These are phyloP conservation scores for Probosciger aterrimus DNA, from an alignment of 2,113 vertebrate species.

Conservation along the genomic window DNA sequence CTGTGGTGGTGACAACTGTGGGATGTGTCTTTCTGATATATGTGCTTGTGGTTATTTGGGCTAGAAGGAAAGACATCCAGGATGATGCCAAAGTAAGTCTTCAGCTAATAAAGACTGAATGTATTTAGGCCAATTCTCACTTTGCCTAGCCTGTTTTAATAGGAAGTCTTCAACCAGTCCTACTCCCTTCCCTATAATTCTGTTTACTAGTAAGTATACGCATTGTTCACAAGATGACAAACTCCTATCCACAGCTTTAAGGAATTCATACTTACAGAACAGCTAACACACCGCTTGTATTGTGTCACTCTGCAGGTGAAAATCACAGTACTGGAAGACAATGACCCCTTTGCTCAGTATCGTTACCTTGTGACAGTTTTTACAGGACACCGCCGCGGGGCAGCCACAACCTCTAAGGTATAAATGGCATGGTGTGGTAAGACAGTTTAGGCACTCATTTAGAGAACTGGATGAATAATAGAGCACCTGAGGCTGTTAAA, in stretches of 20 bases:
- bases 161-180: neutral
- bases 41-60: conserved; percentile 86
- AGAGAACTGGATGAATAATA: neutral
- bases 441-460: neutral
- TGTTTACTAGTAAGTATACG: neutral
- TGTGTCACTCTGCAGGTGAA: conserved; percentile 77
- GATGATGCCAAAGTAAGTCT: conserved; percentile 86
- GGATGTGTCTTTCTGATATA: conserved; percentile 84
- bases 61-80: conserved; percentile 87
- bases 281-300: neutral
- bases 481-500: neutral
- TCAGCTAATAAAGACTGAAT: neutral
- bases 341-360: conserved; percentile 90
- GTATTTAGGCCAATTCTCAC: neutral
- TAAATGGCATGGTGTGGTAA: neutral
- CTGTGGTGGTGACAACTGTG: conserved; percentile 89
- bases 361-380: conserved; percentile 86
- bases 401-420: conserved; percentile 91
- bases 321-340: conserved; percentile 88
- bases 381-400: conserved; percentile 87
- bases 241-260: neutral
- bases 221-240: neutral
- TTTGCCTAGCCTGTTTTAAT: neutral
- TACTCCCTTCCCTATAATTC: neutral
- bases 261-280: neutral